Evolutionary conservation across 2,113 vertebrate species (phyloP).

Genomic region (Capra hircus): DNA sequence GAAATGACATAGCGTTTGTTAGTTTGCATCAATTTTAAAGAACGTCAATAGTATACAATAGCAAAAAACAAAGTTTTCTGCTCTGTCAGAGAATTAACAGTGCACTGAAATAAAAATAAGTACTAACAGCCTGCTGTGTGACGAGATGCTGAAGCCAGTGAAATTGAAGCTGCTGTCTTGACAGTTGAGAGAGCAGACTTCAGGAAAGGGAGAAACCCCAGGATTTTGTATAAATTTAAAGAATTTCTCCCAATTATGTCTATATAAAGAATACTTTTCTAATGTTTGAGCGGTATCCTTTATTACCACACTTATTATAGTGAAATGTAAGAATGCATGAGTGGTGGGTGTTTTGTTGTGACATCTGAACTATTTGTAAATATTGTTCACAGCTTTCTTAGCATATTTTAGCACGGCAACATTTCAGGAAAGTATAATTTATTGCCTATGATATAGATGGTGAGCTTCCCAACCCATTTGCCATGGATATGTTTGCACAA

Average conservation of each 20-base stretch:
- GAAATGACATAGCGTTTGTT: neutral
- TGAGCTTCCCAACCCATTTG: conserved; percentile 66
- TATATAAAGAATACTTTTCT: conserved; percentile 65
- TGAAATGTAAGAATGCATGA: conserved; percentile 68
- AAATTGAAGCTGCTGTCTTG: conserved; percentile 59
- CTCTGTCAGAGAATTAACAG: conserved; percentile 60
- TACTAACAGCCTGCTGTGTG: conserved; percentile 27
- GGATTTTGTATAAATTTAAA: conserved; percentile 72
- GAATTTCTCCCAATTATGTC: conserved; percentile 64
- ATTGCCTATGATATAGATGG: conserved; percentile 74
- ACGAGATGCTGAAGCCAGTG: conserved; percentile 30
- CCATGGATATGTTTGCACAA: conserved; percentile 45
- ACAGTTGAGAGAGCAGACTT: conserved; percentile 68
- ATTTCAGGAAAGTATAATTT: conserved; percentile 81
- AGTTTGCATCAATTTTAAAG: conserved; percentile 11
- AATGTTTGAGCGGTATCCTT: conserved; percentile 75
- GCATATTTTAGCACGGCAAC: conserved; percentile 78
- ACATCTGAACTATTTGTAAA: conserved; percentile 85
- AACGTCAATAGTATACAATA: neutral
- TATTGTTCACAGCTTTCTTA: conserved; percentile 82
- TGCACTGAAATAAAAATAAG: conserved; percentile 49
- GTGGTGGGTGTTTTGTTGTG: conserved; percentile 83
- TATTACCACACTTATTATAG: conserved; percentile 74
- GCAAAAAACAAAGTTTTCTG: conserved; percentile 50
- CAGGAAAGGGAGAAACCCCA: neutral